Evolutionary conservation across 2,888 invertebrate species (phyloP), one percentile per base, ranked within the genome.

Genomic region (Tromatobia lineatoria): DNA sequence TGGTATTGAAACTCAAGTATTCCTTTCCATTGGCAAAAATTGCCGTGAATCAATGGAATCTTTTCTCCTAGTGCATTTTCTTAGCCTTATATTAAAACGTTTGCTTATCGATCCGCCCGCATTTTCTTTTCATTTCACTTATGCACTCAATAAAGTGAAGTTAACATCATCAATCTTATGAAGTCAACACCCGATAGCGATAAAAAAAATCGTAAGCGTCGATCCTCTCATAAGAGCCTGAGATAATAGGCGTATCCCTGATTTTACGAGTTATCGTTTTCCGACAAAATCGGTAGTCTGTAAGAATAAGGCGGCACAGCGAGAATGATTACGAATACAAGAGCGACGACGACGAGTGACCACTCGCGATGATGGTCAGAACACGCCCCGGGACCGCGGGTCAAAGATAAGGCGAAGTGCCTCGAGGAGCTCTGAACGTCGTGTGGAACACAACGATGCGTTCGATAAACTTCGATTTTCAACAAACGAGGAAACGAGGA

Each of bases 401-500:
- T 11, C 18, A 45, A 57, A 71, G 38, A 57, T 50, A 20, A 78
- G 59, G 50, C 57, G 23, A 50, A 50, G 20, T 59, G 77, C 47
- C 77, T 23, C 47, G 59, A 59, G 50, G 29, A 57, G n/a, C 54
- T 23, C 50, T 78, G 52, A 42, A 57, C 23, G n/a, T 20, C 29
- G 25, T 70, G 71, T 59, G 38, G 70, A 66, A 70, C 38, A 79
- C 54, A 54, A 54, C 75, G 70, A 83, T 79, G 79, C 74, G 52
- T 75, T 80, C 80, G 87, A 87, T 87, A 83, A 81, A 79, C 70
- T 86, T 82, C 83, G 85, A 86, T 87, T 85, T 86, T 83, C 79
- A 64, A 83, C 74, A 82, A 86, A 85, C 83, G 74, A 83, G 82
- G 71, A 81, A 87, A 87, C 80, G 88, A 90, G 88, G 88, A 88